These are phyloP conservation scores for Hydrochoerus hydrochaeris DNA, from an alignment of 2,113 vertebrate species.

Conservation along the genomic window DNA sequence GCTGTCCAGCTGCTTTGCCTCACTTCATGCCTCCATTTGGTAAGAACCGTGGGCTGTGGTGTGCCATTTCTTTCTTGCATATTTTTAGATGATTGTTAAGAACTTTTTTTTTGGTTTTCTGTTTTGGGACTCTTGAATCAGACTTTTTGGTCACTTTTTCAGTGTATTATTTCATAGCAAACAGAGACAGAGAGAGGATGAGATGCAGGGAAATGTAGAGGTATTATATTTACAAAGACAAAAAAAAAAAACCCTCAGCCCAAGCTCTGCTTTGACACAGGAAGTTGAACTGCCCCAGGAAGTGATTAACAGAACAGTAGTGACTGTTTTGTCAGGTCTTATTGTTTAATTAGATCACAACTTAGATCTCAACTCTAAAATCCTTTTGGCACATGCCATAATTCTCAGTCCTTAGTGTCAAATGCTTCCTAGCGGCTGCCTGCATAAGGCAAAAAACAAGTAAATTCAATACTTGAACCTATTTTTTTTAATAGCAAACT, in stretches of 20 bases:
- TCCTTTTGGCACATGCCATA: slow-evolving; percentile 88
- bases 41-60: slow-evolving; percentile 72
- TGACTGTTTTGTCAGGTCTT: slow-evolving; percentile 89
- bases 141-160: slow-evolving; percentile 67
- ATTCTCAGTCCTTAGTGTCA: slow-evolving; percentile 85
- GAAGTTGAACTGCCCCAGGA: slow-evolving; percentile 86
- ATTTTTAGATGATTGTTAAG: slow-evolving; percentile 76
- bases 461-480: slow-evolving; percentile 85
- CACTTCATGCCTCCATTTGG: slow-evolving; percentile 61
- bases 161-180: slow-evolving; percentile 40
- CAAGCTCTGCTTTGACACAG: slow-evolving; percentile 82
- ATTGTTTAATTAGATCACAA: slow-evolving; percentile 91
- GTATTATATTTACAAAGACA: not conserved
- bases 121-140: slow-evolving; percentile 69
- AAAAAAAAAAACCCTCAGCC: not conserved
- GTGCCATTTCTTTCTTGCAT: slow-evolving; percentile 74
- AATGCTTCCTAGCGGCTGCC: slow-evolving; percentile 85
- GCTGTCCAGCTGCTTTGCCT: slow-evolving; percentile 33
- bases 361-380: slow-evolving; percentile 86
- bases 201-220: not conserved
- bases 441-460: slow-evolving; percentile 80
- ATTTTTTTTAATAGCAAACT: slow-evolving; percentile 60
- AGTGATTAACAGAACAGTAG: slow-evolving; percentile 86
- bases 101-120: slow-evolving; percentile 63
- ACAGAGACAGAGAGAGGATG: not conserved